Base-by-base conservation (phyloP, 1,140 invertebrate genomes). In the Calycopis cecrops region DNA sequence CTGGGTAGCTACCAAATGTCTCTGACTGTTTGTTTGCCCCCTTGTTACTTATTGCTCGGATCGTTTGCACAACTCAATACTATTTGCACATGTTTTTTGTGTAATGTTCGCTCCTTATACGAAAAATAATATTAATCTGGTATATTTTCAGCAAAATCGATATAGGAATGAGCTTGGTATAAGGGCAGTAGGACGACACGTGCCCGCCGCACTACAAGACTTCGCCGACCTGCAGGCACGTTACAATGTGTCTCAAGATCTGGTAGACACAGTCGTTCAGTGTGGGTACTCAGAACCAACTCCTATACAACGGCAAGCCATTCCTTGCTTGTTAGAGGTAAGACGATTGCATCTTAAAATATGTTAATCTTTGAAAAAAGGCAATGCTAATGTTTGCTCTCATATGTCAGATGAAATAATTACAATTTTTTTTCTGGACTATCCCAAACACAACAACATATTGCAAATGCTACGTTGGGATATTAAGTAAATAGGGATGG, bases 291-390 rank as follows among this genome's bases (percentile, higher is more conserved):
- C 75, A 0, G 87, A 89, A 54, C 98, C 98, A 9, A 99, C 98
- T 7, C 93, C 97, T 0, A 94, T 99, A 69, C 98, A 99, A 88
- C 95, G 97, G 91, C 97, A 99, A 88, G 94, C 96, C 0, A 91
- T 99, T 60, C 96, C 98, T 11, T 90, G 94, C 37, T 93, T 99
- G 92, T 76, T 98, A 47, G 87, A 93, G 83, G 93, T 93, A 78
- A 83, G 68, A 69, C n/a, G n/a, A n/a, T n/a, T n/a, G n/a, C n/a
- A 48, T 48, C 34, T 48, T 37, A 10, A 35, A 16, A 37, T 40
- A 38, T 50, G 3, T 10, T 42, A 7, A 42, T n/a, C n/a, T n/a
- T n/a, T n/a, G n/a, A n/a, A n/a, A n/a, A n/a, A n/a, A n/a, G n/a
- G n/a, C n/a, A 42, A 11, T n/a, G 10, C 10, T 0, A 6, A 18